Evolutionary conservation across 2,797 vertebrate species (phyloP).

Genomic region (Arctocebus calabarensis): DNA sequence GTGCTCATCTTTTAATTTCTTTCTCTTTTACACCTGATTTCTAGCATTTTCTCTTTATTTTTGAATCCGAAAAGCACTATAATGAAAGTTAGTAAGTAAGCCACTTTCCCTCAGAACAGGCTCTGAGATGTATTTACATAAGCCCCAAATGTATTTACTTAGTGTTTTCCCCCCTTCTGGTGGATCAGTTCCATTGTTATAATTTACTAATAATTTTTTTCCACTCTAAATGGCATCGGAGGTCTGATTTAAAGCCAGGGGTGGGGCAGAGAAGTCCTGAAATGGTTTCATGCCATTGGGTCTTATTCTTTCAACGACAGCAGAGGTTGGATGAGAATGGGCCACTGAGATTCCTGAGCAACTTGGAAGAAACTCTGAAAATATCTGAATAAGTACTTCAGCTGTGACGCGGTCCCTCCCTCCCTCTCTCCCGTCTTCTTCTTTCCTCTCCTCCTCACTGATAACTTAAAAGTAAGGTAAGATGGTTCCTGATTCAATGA

Average conservation of each 20-base stretch:
- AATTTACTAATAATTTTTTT: constrained; percentile 56
- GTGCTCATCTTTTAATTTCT: background rate
- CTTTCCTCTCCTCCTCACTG: background rate
- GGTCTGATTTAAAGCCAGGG: constrained; percentile 44
- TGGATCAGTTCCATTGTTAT: constrained; percentile 70
- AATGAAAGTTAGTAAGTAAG: constrained; percentile 65
- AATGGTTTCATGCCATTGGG: constrained; percentile 75
- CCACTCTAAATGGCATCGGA: constrained; percentile 47
- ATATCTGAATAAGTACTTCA: constrained; percentile 64
- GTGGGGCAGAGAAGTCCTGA: background rate
- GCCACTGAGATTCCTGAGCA: constrained; percentile 51
- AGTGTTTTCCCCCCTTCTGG: constrained; percentile 62
- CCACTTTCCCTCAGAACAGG: constrained; percentile 49
- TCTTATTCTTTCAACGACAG: constrained; percentile 78
- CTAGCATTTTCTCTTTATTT: constrained; percentile 41
- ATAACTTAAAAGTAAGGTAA: constrained; percentile 70
- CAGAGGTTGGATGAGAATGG: constrained; percentile 70
- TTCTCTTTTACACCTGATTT: background rate
- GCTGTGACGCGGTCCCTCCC: background rate
- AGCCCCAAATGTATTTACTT: background rate
- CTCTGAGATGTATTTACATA: constrained; percentile 74
- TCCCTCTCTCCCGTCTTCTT: background rate
- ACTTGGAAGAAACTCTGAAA: constrained; percentile 74
- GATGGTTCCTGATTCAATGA: constrained; percentile 67
- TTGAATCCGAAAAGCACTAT: constrained; percentile 69